phyloP scores from a whole-genome alignment of 37 sponge, comb jelly and placozoan genomes.

The Cliona cf. orientalis region DNA sequence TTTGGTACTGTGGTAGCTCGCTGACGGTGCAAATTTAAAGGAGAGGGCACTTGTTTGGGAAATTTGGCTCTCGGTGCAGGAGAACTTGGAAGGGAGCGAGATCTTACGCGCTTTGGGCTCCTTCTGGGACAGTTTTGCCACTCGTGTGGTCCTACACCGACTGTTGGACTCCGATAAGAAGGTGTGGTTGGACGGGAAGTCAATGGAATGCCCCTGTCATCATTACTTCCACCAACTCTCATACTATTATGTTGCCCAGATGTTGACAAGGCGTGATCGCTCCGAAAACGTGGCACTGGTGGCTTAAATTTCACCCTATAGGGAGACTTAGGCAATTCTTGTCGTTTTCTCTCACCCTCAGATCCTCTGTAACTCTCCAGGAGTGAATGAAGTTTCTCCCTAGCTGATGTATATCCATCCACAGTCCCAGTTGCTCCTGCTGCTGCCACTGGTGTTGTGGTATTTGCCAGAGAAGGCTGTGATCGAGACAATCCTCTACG shows the following conservation, averaged over 20 bases:
- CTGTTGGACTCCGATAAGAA: not conserved
- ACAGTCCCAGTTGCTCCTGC: not conserved
- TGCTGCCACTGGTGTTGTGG: not conserved
- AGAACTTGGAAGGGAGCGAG: slow-evolving; percentile 23
- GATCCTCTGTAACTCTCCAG: slow-evolving; percentile 8
- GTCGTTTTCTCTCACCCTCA: not conserved
- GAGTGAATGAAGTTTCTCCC: slow-evolving; percentile 23
- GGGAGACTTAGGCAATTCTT: not conserved
- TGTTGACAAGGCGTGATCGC: no score
- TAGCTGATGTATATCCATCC: not conserved
- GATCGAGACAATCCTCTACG: no score
- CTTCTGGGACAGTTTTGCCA: slow-evolving; percentile 58
- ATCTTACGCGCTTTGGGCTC: not conserved
- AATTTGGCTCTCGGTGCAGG: not conserved
- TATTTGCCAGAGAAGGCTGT: not conserved
- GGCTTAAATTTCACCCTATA: slow-evolving; percentile 20
- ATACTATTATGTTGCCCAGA: no score
- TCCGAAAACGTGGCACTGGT: not conserved
- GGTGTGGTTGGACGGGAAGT: not conserved
- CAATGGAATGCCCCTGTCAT: not conserved
- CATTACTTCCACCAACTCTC: no score
- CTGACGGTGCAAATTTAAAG: no score
- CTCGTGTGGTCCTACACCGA: slow-evolving; percentile 49
- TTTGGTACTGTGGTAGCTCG: slow-evolving; percentile 23
- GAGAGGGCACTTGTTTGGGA: not conserved